A percentile compares a stretch with the other conserved stretches of the same genome.
phyloP scores from a whole-genome alignment of 2,113 vertebrate genomes.

The Columbina picui region DNA sequence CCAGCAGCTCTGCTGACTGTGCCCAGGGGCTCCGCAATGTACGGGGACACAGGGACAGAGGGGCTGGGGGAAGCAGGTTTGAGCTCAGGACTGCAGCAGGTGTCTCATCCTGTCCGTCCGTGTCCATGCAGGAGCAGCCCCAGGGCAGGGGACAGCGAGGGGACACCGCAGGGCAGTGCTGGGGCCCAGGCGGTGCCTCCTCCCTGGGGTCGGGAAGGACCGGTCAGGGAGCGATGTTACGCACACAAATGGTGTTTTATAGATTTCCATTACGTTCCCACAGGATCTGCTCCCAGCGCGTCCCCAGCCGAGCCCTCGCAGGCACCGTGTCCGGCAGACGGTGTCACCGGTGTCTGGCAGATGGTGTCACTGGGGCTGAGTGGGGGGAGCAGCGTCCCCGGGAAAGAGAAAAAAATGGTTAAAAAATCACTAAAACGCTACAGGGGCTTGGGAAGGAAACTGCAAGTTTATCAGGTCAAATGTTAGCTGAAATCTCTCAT shows the following conservation, averaged over 20 bases:
- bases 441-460: neutral
- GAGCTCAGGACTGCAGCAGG: no score
- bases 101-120: no score
- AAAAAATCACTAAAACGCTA: neutral
- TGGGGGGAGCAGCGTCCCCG: neutral
- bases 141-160: no score
- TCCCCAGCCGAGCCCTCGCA: neutral
- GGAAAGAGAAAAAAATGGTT: neutral
- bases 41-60: no score
- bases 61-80: no score
- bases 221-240: neutral
- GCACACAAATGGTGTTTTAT: neutral
- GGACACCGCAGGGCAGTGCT: no score
- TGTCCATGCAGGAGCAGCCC: no score
- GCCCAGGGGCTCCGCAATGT: neutral
- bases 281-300: neutral
- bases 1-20: accelerated
- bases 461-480: neutral
- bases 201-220: neutral
- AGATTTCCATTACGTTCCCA: neutral
- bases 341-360: no score
- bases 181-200: neutral
- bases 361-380: neutral
- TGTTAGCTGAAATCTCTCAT: neutral
- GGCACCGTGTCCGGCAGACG: no score